Evolutionary conservation across 2,797 vertebrate species (phyloP).

Genomic region (Glossophaga mutica): DNA sequence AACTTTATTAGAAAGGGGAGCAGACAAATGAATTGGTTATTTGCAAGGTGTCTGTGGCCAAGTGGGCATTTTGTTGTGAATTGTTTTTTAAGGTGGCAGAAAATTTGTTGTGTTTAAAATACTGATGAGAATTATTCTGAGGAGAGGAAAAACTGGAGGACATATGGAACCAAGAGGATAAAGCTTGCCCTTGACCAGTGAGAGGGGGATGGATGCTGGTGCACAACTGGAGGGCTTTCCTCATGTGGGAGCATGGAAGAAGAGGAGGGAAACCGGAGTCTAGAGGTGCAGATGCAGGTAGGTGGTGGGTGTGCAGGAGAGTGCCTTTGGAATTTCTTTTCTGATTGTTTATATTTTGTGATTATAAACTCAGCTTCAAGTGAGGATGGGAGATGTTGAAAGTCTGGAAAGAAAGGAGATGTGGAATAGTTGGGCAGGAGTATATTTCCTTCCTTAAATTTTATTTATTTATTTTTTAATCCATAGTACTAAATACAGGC

Average conservation of each 20-base stretch:
- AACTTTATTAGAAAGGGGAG: background rate
- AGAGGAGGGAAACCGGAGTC: background rate
- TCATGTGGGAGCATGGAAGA: background rate
- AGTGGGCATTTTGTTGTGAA: background rate
- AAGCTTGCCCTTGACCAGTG: background rate
- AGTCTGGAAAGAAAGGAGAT: background rate
- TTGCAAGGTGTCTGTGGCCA: background rate
- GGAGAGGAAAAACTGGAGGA: background rate
- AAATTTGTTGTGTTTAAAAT: background rate
- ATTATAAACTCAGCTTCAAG: background rate
- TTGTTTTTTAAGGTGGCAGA: background rate
- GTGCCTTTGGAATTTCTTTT: background rate
- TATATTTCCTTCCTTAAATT: slow-evolving; percentile 24
- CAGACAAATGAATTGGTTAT: background rate
- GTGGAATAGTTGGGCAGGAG: background rate
- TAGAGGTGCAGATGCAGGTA: background rate
- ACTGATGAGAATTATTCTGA: background rate
- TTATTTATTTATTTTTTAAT: background rate
- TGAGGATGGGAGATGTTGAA: background rate
- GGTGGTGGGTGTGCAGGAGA: background rate
- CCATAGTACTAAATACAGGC: background rate
- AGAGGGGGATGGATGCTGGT: background rate
- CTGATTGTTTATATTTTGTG: background rate
- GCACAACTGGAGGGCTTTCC: background rate
- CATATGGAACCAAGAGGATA: background rate